These are phyloP conservation scores for Vireo altiloquus DNA, from an alignment of 2,113 vertebrate species.

Conservation along the genomic window DNA sequence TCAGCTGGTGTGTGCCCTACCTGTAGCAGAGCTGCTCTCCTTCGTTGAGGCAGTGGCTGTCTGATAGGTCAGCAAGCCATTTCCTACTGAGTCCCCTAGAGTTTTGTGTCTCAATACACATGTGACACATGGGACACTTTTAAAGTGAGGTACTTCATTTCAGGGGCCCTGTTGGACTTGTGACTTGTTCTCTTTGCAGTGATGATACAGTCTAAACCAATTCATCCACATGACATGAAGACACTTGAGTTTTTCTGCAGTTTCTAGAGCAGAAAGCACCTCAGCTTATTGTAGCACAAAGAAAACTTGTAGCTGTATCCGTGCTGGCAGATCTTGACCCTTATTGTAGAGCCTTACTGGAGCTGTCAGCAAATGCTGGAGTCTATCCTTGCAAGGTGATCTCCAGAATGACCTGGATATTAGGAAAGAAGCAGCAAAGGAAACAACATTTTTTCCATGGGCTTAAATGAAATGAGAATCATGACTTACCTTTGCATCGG, in stretches of 20 bases:
- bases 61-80: background rate
- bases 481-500: background rate
- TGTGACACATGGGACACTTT: background rate
- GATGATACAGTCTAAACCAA: background rate
- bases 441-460: background rate
- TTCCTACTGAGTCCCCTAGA: background rate
- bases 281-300: background rate
- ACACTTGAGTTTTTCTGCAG: background rate
- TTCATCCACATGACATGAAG: background rate
- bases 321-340: background rate
- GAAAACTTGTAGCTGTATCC: background rate
- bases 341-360: background rate
- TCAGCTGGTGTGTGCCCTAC: background rate
- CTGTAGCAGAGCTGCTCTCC: background rate
- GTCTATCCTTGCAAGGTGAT: background rate
- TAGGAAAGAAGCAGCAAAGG: background rate
- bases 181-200: background rate
- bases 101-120: rapidly evolving
- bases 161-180: background rate
- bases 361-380: background rate
- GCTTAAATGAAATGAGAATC: background rate
- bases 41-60: rapidly evolving
- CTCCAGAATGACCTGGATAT: background rate
- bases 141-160: background rate
- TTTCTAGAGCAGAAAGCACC: background rate